Evolutionary conservation across 2,113 vertebrate species (phyloP), one percentile per base, ranked within the genome.

Genomic region (Cyanistes caeruleus): DNA sequence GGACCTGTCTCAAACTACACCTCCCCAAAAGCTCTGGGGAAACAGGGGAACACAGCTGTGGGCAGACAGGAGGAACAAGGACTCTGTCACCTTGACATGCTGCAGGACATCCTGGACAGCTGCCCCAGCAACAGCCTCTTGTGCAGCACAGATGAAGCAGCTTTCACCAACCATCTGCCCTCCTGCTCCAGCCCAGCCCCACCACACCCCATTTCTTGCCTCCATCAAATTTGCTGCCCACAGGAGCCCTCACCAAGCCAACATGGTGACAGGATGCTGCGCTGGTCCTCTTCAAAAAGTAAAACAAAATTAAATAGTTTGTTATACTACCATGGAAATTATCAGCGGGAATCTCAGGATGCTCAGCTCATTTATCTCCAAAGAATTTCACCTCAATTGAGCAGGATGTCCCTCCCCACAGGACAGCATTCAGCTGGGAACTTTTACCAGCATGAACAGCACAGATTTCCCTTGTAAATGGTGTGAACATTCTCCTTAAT

Each of bases 401-500:
- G 68, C 83, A 88, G 75, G 75, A 44, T 33, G 75, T 48, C 79
- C 74, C 46, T 92, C 35, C 68, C 16, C 85, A 63, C 44, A 96
- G 78, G 44, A 55, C 35, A 68, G n/a, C 30, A 5, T 31, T 77
- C 80, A 84, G 7, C 2, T 84, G 72, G 55, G 46, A 52, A 44
- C 55, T 96, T 94, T 43, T 43, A 63, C 46, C 86, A 90, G 65
- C 64, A 67, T 2, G 46, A 93, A 58, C 72, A 28, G 68, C 10
- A 20, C 10, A 9, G 37, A 22, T 70, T 87, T 75, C 56, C 56
- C 80, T 84, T 75, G 65, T 67, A 88, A 92, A 65, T 2, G 10
- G 35, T 74, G 83, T 31, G 72, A 95, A 96, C 51, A 31, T 77
- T 92, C 72, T 93, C 63, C 75, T 84, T 84, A 90, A 95, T 93